phyloP scores from a whole-genome alignment of 2,797 vertebrate genomes.

The Vespertilio murinus region DNA sequence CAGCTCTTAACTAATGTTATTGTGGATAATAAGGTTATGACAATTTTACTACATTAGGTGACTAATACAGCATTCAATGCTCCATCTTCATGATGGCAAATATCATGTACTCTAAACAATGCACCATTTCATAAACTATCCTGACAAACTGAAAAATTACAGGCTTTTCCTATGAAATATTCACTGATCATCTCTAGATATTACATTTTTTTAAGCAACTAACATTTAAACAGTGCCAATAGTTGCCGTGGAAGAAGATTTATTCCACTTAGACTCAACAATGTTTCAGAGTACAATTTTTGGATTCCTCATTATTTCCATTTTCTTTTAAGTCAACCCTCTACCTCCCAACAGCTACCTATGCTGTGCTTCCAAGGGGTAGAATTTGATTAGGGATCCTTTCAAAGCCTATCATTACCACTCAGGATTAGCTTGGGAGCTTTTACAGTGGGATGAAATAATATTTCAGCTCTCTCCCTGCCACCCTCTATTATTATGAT shows the following conservation, averaged over 20 bases:
- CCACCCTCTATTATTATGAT: neutral
- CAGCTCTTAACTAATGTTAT: neutral
- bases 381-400: conserved; percentile 2
- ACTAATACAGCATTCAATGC: neutral
- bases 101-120: neutral
- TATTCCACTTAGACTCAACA: conserved; percentile 1
- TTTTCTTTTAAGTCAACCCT: conserved; percentile 31
- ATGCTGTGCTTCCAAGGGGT: neutral
- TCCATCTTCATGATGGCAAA: neutral
- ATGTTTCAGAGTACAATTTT: conserved; percentile 50
- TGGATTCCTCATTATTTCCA: conserved; percentile 14
- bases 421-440: conserved; percentile 18
- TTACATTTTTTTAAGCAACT: neutral
- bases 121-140: neutral
- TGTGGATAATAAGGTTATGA: neutral
- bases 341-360: neutral
- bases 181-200: neutral
- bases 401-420: neutral
- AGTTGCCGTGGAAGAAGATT: conserved; percentile 8
- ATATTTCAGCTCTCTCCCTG: neutral
- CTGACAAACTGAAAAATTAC: neutral
- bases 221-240: conserved; percentile 1
- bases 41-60: neutral
- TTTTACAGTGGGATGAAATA: conserved; percentile 34
- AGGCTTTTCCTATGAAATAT: conserved; percentile 35